Base-by-base conservation (phyloP, 2,113 vertebrate genomes). In the Stegastes partitus region DNA sequence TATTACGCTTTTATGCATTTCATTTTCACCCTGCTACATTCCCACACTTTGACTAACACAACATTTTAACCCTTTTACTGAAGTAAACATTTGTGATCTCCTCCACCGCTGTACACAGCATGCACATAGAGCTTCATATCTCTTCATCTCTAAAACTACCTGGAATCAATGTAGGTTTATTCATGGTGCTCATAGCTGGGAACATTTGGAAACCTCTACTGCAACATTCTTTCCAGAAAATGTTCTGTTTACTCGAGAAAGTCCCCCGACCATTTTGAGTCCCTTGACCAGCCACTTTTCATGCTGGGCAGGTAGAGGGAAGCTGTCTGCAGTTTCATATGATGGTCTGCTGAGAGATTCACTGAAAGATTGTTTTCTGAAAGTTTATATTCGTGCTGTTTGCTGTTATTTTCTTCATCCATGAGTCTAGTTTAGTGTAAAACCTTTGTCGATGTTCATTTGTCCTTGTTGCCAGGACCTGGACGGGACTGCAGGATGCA, bases 401-500 rank as follows among this genome's bases (percentile, higher is more conserved):
- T 3, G n/a, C 5, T 50, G 51, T 5, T 51, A 22, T 14, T 65
- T 51, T 23, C 1, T 3, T 53, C 25, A 16, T 45, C n/a, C 3
- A 51, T 56, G 16, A 25, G 9, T 54, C 39, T 2, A 55, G 22
- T 56, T 51, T n/a, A 11, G 21, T 51, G 3, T 44, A 31, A 65
- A 11, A 22, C 18, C 12, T 19, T 22, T 53, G 19, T 39, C 63
- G 19, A 11, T 73, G 3, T 9, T 42, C 67, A 54, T 19, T 22
- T 54, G 8, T 78, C 31, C n/a, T 63, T 61, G 44, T 47, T 59
- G 37, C 3, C 68, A 94, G 94, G 92, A 25, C 67, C 66, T 9
- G 79, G 89, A 31, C 79, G 95, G 89, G 84, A 94, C 85, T 94
- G 95, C 86, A 95, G 96, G 89, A 86, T 96, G 93, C 93, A 94